A percentile compares a stretch with the other conserved stretches of the same genome.
These are phyloP conservation scores for Gymnopithys bicolor DNA, from an alignment of 2,797 vertebrate species.

Conservation along the genomic window DNA sequence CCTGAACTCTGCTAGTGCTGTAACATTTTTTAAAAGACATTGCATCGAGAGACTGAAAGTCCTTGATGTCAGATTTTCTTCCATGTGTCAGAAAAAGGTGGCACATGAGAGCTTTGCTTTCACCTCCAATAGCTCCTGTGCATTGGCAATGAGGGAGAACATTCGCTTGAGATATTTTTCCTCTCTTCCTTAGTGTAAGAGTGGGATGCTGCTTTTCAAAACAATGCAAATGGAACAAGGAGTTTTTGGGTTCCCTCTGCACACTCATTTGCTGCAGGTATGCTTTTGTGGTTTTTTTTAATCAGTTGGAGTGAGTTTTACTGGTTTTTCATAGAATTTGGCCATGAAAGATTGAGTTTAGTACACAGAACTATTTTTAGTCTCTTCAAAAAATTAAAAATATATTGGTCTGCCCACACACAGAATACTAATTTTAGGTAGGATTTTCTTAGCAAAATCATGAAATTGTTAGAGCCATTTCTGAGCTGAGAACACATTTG, in stretches of 20 bases:
- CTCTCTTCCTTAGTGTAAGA: neutral
- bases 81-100: neutral
- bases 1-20: neutral
- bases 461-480: neutral
- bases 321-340: neutral
- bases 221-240: neutral
- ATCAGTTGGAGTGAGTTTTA: neutral
- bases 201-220: neutral
- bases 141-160: neutral
- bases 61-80: neutral
- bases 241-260: neutral
- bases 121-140: neutral
- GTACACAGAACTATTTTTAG: neutral
- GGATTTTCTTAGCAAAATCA: conserved; percentile 7
- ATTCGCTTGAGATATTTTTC: neutral
- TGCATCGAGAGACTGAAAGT: neutral
- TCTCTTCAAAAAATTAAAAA: conserved; percentile 33
- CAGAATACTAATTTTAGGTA: conserved; percentile 15
- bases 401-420: neutral
- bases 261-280: neutral
- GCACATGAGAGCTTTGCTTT: neutral
- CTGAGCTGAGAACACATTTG: neutral
- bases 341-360: neutral
- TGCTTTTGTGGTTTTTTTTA: neutral
- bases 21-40: neutral